Conservation (phyloP, 2,113 vertebrate species). For the Trogon surrucura region DNA sequence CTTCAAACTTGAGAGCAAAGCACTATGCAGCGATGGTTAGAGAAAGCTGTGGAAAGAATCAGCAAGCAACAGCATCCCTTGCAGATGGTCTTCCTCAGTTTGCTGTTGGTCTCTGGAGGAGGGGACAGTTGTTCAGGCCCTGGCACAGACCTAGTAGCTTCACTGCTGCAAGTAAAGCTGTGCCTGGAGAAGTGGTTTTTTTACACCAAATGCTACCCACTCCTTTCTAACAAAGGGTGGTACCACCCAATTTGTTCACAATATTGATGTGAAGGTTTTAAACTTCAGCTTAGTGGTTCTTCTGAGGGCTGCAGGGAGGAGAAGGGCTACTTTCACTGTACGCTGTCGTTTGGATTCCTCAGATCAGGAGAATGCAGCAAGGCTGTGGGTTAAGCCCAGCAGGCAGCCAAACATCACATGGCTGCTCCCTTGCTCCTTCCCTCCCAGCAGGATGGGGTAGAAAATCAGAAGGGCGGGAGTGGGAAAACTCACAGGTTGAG, state of each 20-base stretch:
- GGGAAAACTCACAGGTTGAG: neutral
- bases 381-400: fast-evolving
- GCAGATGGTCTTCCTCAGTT: neutral
- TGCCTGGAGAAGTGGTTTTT: neutral
- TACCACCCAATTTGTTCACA: neutral
- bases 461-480: fast-evolving
- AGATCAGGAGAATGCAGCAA: neutral
- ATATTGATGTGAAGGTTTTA: neutral
- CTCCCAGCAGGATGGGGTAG: fast-evolving
- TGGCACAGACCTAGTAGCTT: neutral
- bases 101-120: too few species aligned
- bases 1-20: neutral
- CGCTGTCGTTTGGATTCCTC: neutral
- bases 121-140: neutral
- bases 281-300: neutral
- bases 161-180: neutral
- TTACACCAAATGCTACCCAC: neutral
- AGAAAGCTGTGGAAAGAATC: neutral
- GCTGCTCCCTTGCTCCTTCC: neutral
- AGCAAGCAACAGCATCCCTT: neutral
- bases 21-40: neutral
- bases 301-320: neutral
- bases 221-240: neutral
- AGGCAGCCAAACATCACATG: neutral
- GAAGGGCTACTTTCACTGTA: neutral